These are phyloP conservation scores for Aurelia aurita complex sp. Pacific DNA, from an alignment of 30 jellyfish, hydroid and myxozoan species.

Conservation along the genomic window DNA sequence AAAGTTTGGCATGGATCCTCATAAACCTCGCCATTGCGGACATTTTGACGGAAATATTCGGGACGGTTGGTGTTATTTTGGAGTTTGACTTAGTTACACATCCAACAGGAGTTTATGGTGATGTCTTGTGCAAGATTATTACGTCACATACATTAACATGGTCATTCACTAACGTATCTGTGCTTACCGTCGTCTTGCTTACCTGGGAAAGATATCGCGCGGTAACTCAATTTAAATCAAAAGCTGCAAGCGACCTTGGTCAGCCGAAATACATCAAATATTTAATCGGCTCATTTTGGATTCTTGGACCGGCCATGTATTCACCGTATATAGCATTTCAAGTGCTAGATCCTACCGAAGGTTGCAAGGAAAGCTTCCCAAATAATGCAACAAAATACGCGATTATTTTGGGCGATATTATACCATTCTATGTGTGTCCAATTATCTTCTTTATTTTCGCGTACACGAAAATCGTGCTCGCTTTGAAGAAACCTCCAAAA, in stretches of 20 bases:
- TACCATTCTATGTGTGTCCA: constrained; percentile 32
- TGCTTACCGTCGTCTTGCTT: constrained; percentile 45
- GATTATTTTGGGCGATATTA: constrained; percentile 21
- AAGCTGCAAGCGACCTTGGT: constrained; percentile 8
- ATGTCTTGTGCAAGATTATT: constrained; percentile 46
- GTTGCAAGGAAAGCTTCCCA: constrained; percentile 57
- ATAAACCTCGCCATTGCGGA: constrained; percentile 59
- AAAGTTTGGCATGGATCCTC: constrained; percentile 28
- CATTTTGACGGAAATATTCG: constrained; percentile 63
- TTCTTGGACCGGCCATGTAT: constrained; percentile 39
- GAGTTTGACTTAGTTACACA: constrained; percentile 39
- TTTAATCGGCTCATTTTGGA: constrained; percentile 49
- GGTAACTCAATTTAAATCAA: constrained; percentile 41
- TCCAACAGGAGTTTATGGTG: constrained; percentile 63
- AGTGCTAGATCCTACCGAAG: constrained; percentile 8
- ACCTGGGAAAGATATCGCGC: constrained; percentile 80
- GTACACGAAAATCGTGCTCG: constrained; percentile 26
- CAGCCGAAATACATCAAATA: constrained; percentile 1
- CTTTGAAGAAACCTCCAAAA: constrained; percentile 30
- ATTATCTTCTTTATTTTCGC: constrained; percentile 37
- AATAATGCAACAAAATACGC: constrained; percentile 23
- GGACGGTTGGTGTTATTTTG: constrained; percentile 21
- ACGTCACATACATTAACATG: constrained; percentile 61
- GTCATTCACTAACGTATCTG: constrained; percentile 71
- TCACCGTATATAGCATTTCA: constrained; percentile 67